Conservation (phyloP, 92 coral and sea anemone species). For the Zoanthus solanderi region DNA sequence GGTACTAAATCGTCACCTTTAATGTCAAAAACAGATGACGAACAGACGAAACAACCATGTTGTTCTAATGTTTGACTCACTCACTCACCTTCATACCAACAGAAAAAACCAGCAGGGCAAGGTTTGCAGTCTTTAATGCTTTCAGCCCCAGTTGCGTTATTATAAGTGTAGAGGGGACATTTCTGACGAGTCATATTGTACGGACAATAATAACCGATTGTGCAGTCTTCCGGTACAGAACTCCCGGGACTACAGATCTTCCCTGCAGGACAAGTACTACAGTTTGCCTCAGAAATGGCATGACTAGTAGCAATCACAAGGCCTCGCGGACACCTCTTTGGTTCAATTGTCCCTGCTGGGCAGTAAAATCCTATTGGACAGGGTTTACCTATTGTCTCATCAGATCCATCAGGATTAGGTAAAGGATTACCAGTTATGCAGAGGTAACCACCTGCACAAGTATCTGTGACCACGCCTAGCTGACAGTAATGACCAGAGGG, state of each 20-base stretch:
- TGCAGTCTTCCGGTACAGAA: constrained; percentile 87
- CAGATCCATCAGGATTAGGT: constrained; percentile 90
- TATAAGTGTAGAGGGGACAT: constrained; percentile 81
- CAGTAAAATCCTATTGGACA: constrained; percentile 93
- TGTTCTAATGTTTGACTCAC: too few species aligned
- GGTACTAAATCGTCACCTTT: too few species aligned
- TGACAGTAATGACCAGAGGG: constrained; percentile 88
- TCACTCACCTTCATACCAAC: constrained; percentile 81
- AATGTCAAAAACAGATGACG: too few species aligned
- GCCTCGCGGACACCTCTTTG: constrained; percentile 72
- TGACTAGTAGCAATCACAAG: constrained; percentile 81
- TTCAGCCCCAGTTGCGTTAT: constrained; percentile 71
- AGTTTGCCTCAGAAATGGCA: constrained; percentile 80
- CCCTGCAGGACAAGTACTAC: constrained; percentile 94
- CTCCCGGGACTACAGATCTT: constrained; percentile 86
- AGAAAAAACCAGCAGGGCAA: constrained; percentile 94
- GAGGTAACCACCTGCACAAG: constrained; percentile 86
- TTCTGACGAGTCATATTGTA: constrained; percentile 83
- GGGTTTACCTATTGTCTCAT: constrained; percentile 66
- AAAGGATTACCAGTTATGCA: constrained; percentile 85
- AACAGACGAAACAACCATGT: too few species aligned
- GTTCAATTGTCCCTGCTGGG: constrained; percentile 78
- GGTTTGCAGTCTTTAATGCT: constrained; percentile 84
- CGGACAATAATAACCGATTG: constrained; percentile 90
- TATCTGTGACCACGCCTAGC: constrained; percentile 78